phyloP scores from a whole-genome alignment of 2,113 vertebrate species.

The Trachemys scripta region DNA sequence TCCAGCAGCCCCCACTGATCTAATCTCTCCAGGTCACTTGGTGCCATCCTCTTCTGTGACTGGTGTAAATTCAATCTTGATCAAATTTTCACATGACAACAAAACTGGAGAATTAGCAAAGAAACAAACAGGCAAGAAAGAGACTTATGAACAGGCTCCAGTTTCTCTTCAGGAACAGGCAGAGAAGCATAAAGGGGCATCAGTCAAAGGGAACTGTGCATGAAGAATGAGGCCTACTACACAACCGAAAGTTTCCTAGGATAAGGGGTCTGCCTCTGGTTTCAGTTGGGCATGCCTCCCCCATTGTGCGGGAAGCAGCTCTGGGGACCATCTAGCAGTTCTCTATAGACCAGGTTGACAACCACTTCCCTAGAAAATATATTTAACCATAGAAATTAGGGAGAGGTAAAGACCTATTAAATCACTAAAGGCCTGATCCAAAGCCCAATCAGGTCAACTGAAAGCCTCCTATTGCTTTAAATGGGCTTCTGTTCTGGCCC shows the following conservation, averaged over 20 bases:
- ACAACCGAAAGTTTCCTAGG: background rate
- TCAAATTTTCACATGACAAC: accelerated
- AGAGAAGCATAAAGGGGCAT: background rate
- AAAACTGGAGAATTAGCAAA: background rate
- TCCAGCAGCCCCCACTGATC: background rate
- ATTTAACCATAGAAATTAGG: background rate
- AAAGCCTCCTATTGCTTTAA: background rate
- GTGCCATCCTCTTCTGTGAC: background rate
- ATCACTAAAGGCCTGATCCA: background rate
- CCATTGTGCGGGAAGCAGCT: background rate
- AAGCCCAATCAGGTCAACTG: background rate
- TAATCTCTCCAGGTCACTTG: background rate
- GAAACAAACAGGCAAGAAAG: background rate
- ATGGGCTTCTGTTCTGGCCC: background rate
- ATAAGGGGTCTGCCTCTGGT: background rate
- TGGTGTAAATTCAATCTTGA: background rate
- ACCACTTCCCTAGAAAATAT: background rate
- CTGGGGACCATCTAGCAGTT: background rate
- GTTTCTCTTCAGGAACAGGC: background rate
- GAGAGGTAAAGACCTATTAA: background rate
- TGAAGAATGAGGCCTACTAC: background rate
- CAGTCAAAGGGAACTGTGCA: background rate
- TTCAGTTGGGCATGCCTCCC: background rate
- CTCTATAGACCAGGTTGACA: background rate
- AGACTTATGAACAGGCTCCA: background rate